Evolutionary conservation across 2,113 vertebrate species (phyloP).

Genomic region (Catagonus wagneri): DNA sequence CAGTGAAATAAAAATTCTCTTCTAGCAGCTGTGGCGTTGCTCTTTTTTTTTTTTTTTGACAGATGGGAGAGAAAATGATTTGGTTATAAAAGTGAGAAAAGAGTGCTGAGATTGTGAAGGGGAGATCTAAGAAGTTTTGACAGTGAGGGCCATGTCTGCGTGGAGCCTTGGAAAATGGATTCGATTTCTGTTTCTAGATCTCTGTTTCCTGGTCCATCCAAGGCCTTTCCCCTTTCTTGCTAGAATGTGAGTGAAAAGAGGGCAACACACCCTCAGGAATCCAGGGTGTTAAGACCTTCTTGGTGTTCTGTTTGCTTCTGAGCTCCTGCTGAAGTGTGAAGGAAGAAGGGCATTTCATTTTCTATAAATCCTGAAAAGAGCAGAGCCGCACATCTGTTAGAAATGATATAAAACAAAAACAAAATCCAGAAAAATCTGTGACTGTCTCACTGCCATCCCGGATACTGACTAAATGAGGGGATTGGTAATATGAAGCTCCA

Average conservation of each 20-base stretch:
- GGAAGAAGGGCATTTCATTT: constrained; percentile 40
- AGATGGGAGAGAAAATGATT: background rate
- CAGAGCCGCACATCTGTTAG: constrained; percentile 1
- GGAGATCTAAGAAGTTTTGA: background rate
- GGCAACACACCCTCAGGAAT: constrained; percentile 75
- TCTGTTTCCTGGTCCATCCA: constrained; percentile 82
- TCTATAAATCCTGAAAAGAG: constrained; percentile 31
- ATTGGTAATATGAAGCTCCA: constrained; percentile 61
- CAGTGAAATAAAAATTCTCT: constrained; percentile 10
- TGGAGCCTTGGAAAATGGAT: background rate
- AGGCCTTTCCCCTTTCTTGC: constrained; percentile 81
- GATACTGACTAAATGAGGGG: constrained; percentile 83
- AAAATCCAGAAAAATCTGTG: background rate
- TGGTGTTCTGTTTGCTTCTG: constrained; percentile 62
- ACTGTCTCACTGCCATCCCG: constrained; percentile 45
- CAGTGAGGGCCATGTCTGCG: background rate
- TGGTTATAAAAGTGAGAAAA: background rate
- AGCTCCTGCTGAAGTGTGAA: constrained; percentile 47
- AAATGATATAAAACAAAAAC: constrained; percentile 28
- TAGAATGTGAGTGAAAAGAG: constrained; percentile 78
- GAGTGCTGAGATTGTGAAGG: background rate
- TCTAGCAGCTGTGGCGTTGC: background rate
- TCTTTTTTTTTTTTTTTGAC: background rate
- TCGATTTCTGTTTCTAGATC: constrained; percentile 80
- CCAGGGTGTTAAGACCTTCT: constrained; percentile 65